Evolutionary conservation across 2,888 invertebrate species (phyloP), one percentile per base, ranked within the genome.

Genomic region (Hymenopus coronatus): DNA sequence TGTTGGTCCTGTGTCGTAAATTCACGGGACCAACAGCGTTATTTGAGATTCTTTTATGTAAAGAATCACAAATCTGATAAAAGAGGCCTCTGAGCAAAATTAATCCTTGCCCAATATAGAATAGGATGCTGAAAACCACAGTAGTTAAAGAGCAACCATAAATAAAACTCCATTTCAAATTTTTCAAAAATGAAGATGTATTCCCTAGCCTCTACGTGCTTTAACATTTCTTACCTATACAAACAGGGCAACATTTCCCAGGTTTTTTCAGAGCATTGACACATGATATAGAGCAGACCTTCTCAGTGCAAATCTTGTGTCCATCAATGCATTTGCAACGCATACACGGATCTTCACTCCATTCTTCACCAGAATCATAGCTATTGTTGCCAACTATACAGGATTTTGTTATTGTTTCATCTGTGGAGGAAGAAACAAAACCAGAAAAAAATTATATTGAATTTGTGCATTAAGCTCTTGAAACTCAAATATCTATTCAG

Each of bases 331-430:
- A 94, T 70, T 91, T 91, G 91, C 94, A 94, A 70, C 92, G 92
- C 28, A 93, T 93, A 91, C 94, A 94, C 84, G 92, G 92, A 89
- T 93, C 93, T 90, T 93, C 93, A 90, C 92, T 92, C 94, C 94
- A 94, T 28, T 91, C 91, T 84, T 92, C 92, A 25, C 91, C 91
- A n/a, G 90, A 86, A 30, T 90, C 89, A 88, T 91, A 91, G 9
- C 91, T 91, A 14, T 89, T 88, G 88, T 92, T 92, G 84, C 91
- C 91, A 28, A 91, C 90, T n/a, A 88, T 89, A 88, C 91, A 91
- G 82, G 54, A 46, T 70, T 89, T 89, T 30, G 86, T 89, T 12
- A 27, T 28, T 83, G 83, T 81, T 25, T 89, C 89, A 82, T 89
- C 90, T 85, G 85, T 9, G 85, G 89, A 20, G n/a, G 9, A 12